phyloP scores from a whole-genome alignment of 2,797 vertebrate genomes.

The Knipowitschia caucasica region DNA sequence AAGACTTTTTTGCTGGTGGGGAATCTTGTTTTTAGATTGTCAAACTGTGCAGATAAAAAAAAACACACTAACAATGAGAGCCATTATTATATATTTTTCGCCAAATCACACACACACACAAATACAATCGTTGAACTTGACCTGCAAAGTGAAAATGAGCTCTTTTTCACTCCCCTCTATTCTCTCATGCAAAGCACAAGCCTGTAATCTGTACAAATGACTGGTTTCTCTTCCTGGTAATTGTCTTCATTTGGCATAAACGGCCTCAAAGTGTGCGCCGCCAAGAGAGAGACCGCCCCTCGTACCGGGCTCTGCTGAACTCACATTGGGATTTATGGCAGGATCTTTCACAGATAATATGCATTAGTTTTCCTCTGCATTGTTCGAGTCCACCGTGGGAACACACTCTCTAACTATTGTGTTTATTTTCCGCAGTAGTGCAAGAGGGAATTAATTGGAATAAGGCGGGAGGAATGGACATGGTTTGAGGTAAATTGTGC shows the following conservation, averaged over 20 bases:
- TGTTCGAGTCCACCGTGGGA: conserved; percentile 54
- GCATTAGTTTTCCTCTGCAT: conserved; percentile 45
- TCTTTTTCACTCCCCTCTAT: neutral
- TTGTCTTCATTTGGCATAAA: conserved; percentile 54
- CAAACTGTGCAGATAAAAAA: too few species aligned
- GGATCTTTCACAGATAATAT: conserved; percentile 50
- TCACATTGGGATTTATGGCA: conserved; percentile 40
- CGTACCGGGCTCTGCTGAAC: conserved; percentile 37
- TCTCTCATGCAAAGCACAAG: conserved; percentile 12
- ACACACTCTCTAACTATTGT: conserved; percentile 49
- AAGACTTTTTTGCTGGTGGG: too few species aligned
- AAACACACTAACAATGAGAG: neutral
- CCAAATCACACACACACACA: neutral
- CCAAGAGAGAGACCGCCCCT: conserved; percentile 18
- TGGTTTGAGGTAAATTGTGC: conserved; percentile 52
- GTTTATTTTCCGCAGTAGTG: conserved; percentile 60
- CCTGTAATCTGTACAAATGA: conserved; percentile 46
- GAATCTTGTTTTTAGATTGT: too few species aligned
- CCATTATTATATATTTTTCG: conserved; percentile 2
- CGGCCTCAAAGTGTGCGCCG: conserved; percentile 40
- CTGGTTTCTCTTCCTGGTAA: conserved; percentile 36
- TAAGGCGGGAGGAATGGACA: conserved; percentile 49
- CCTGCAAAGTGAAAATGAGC: conserved; percentile 18
- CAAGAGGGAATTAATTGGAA: conserved; percentile 65
- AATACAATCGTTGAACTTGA: conserved; percentile 18